Percentiles rank a stretch among this genome's conserved stretches.
Conservation (phyloP, 1,140 invertebrate genomes). For the Thalassaphorura encarpata region DNA sequence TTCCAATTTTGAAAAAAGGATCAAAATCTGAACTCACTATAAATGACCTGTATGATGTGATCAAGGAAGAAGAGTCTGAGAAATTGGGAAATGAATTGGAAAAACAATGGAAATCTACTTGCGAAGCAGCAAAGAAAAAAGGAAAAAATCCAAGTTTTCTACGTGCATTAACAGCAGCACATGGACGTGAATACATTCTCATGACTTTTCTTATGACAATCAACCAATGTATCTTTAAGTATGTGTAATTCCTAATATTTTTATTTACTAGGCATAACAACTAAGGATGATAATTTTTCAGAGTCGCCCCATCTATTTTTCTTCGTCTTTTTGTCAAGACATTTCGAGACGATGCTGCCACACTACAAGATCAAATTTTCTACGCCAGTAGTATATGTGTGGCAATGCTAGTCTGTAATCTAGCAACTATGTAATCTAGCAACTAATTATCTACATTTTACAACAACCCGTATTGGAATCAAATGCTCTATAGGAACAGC, state of each 20-base stretch:
- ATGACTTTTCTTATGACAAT: conserved; percentile 1
- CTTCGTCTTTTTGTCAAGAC: conserved; percentile 23
- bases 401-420: conserved; percentile 1
- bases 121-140: conserved; percentile 13
- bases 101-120: background rate
- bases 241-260: background rate
- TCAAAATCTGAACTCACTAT: conserved; percentile 20
- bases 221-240: conserved; percentile 21
- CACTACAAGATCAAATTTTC: background rate
- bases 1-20: conserved; percentile 16
- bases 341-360: background rate
- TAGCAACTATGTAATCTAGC: conserved; percentile 9
- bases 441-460: too few species aligned
- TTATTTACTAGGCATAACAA: background rate
- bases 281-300: background rate
- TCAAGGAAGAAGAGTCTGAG: conserved; percentile 34
- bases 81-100: conserved; percentile 6
- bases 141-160: conserved; percentile 5
- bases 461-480: conserved; percentile 54
- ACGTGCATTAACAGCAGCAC: conserved; percentile 5
- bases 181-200: background rate
- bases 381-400: conserved; percentile 12
- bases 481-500: conserved; percentile 64
- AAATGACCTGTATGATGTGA: conserved; percentile 40
- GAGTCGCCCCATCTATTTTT: conserved; percentile 4